phyloP scores from a whole-genome alignment of 2,113 vertebrate species.

The Sisor rabdophorus region DNA sequence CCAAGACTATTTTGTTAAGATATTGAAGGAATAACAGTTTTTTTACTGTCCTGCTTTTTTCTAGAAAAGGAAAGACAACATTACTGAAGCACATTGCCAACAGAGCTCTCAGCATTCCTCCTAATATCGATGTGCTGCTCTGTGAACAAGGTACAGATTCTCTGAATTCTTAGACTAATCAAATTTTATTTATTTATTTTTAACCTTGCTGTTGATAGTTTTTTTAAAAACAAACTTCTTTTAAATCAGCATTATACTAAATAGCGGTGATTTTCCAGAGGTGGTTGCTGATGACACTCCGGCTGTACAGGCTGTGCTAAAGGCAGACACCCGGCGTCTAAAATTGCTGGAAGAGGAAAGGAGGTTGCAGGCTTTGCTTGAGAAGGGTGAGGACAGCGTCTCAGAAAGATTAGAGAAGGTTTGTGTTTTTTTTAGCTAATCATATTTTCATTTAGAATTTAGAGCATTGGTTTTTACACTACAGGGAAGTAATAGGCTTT shows the following conservation, averaged over 20 bases:
- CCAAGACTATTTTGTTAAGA: too few species aligned
- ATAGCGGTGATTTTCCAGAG: constrained; percentile 64
- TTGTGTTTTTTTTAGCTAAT: neutral
- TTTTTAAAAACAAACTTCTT: neutral
- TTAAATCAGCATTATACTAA: neutral
- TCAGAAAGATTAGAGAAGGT: constrained; percentile 82
- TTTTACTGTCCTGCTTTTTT: neutral
- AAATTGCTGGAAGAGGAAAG: constrained; percentile 84
- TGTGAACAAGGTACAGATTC: constrained; percentile 82
- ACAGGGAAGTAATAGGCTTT: neutral
- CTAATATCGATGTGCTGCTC: constrained; percentile 87
- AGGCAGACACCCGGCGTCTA: constrained; percentile 82
- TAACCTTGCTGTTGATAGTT: too few species aligned
- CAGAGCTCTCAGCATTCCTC: constrained; percentile 85
- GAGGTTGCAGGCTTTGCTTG: constrained; percentile 74
- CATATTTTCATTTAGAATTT: neutral
- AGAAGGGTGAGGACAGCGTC: constrained; percentile 80
- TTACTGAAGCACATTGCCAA: constrained; percentile 89
- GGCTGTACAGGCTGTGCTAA: constrained; percentile 84
- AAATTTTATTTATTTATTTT: too few species aligned
- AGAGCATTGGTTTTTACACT: neutral
- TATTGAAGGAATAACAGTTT: neutral
- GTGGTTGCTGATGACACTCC: constrained; percentile 86
- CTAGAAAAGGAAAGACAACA: constrained; percentile 90
- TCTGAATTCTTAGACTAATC: neutral